phyloP scores from a whole-genome alignment of 2,113 vertebrate genomes.

The Reinhardtius hippoglossoides region DNA sequence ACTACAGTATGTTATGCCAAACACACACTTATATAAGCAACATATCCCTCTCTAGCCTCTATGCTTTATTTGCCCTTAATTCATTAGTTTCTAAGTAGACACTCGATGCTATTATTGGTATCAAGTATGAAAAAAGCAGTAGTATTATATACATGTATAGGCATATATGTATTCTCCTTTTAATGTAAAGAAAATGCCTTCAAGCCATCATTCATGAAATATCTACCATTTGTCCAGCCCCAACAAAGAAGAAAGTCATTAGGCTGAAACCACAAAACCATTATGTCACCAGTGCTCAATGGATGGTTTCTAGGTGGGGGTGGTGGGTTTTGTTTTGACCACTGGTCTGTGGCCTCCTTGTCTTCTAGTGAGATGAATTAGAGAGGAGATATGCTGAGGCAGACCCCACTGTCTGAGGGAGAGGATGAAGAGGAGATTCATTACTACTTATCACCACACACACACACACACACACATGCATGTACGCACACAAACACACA shows the following conservation, averaged over 20 bases:
- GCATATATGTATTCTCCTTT: too few relatives aligned
- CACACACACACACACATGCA: slow-evolving; percentile 22
- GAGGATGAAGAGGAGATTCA: slow-evolving; percentile 74
- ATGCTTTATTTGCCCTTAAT: neutral
- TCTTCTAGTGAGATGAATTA: slow-evolving; percentile 77
- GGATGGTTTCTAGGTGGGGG: slow-evolving; percentile 22
- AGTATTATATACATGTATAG: too few relatives aligned
- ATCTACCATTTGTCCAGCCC: slow-evolving; percentile 12
- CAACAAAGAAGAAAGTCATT: slow-evolving; percentile 36
- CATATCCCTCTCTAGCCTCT: neutral
- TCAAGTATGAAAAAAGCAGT: too few relatives aligned
- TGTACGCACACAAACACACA: slow-evolving; percentile 25
- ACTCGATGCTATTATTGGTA: too few relatives aligned
- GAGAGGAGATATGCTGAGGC: slow-evolving; percentile 67
- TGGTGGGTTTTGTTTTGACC: slow-evolving; percentile 48
- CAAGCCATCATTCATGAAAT: too few relatives aligned
- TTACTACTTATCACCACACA: slow-evolving; percentile 47
- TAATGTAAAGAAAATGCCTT: too few relatives aligned
- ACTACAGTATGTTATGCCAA: neutral
- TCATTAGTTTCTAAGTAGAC: neutral
- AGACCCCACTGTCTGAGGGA: slow-evolving; percentile 71
- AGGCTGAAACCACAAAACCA: slow-evolving; percentile 35
- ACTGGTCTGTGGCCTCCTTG: slow-evolving; percentile 53
- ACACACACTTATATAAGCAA: neutral
- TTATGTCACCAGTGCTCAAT: slow-evolving; percentile 55